These are phyloP conservation scores for Leptoteleia sp. DNA, from an alignment of 1,140 invertebrate genomes.

Conservation along the genomic window DNA sequence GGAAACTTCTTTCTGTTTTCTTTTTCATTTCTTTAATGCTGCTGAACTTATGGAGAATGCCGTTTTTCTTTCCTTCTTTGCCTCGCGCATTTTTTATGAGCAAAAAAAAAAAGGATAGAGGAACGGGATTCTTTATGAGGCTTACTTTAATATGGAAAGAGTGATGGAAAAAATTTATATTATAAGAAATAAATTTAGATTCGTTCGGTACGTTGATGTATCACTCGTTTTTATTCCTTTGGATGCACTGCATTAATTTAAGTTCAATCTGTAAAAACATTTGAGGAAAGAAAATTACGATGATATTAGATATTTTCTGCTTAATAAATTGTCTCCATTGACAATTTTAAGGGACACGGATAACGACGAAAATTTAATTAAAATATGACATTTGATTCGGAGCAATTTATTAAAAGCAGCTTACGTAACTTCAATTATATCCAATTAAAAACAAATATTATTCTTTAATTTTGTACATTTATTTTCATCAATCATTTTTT, in stretches of 20 bases:
- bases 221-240: slow-evolving; percentile 9
- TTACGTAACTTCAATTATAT: too few relatives aligned
- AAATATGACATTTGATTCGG: too few relatives aligned
- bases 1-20: slow-evolving; percentile 7
- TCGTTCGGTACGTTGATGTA: not conserved
- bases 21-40: slow-evolving; percentile 48
- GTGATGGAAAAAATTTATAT: slow-evolving; percentile 32
- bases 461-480: too few relatives aligned
- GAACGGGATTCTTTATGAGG: slow-evolving; percentile 44
- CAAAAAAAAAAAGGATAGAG: slow-evolving; percentile 12
- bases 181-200: slow-evolving; percentile 40
- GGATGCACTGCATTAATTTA: slow-evolving; percentile 27
- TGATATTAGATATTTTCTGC: slow-evolving; percentile 13
- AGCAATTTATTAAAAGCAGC: too few relatives aligned
- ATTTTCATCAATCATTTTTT: too few relatives aligned
- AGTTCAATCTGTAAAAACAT: slow-evolving; percentile 10
- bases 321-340: slow-evolving; percentile 3
- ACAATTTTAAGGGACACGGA: too few relatives aligned
- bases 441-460: too few relatives aligned
- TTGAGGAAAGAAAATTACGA: slow-evolving; percentile 17
- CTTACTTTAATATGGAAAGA: slow-evolving; percentile 38
- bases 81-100: slow-evolving; percentile 45
- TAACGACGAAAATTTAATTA: too few relatives aligned
- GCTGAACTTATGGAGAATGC: slow-evolving; percentile 23
- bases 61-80: slow-evolving; percentile 14